Percentiles rank a stretch among this genome's conserved stretches.
Conservation (phyloP, 2,113 vertebrate genomes). For the Microtus ochrogaster region DNA sequence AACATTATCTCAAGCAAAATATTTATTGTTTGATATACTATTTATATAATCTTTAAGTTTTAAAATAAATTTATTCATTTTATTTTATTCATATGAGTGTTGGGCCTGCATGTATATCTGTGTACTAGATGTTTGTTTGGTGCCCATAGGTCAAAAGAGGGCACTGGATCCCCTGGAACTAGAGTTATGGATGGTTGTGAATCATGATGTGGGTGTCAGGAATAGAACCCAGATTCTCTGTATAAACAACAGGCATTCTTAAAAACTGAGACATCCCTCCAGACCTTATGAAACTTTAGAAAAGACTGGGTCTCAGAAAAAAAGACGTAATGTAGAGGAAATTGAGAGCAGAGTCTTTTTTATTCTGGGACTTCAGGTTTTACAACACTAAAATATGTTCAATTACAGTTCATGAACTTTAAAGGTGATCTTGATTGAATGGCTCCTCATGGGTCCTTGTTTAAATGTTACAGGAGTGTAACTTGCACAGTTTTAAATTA, state of each 20-base stretch:
- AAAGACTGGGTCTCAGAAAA: neutral
- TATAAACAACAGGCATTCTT: neutral
- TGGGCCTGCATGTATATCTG: neutral
- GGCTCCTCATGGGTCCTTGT: neutral
- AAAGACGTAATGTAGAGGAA: neutral
- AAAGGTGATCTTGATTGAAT: constrained; percentile 1
- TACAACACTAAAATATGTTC: neutral
- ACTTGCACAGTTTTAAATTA: constrained; percentile 41
- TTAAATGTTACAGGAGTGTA: constrained; percentile 33
- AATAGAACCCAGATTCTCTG: neutral
- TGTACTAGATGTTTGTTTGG: neutral
- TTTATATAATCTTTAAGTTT: neutral
- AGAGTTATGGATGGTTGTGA: neutral
- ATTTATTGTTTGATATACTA: neutral
- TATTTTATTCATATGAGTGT: neutral
- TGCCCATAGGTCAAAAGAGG: neutral
- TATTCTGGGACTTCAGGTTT: neutral
- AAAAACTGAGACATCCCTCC: too few species aligned
- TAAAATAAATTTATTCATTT: neutral
- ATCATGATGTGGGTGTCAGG: neutral
- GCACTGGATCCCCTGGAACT: neutral
- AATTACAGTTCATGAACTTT: constrained; percentile 50
- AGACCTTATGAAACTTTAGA: neutral
- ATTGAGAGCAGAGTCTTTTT: neutral
- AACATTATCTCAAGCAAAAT: constrained; percentile 3